phyloP scores from a whole-genome alignment of 2,797 vertebrate species.

The Intellagama lesueurii region DNA sequence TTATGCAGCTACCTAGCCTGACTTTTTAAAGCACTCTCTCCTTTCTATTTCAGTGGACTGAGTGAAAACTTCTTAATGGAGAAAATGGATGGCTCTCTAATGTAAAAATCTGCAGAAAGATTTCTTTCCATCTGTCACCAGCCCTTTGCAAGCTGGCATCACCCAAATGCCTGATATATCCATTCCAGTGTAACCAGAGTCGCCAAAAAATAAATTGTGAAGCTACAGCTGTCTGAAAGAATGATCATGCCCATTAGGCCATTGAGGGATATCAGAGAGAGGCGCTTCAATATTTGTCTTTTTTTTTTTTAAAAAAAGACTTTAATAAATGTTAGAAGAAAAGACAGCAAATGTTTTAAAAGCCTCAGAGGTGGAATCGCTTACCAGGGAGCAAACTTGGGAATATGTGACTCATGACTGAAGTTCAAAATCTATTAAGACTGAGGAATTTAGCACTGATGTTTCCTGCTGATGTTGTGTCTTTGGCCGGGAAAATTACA shows the following conservation, averaged over 20 bases:
- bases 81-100: constrained; percentile 81
- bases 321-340: constrained; percentile 74
- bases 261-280: constrained; percentile 71
- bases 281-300: constrained; percentile 63
- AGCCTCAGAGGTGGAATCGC: constrained; percentile 64
- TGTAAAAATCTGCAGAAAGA: constrained; percentile 78
- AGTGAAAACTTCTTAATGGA: constrained; percentile 84
- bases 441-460: constrained; percentile 73
- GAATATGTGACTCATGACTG: constrained; percentile 64
- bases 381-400: constrained; percentile 56
- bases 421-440: constrained; percentile 74
- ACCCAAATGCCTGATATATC: constrained; percentile 77
- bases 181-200: constrained; percentile 74
- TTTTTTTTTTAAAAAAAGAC: constrained; percentile 60
- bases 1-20: constrained; percentile 78
- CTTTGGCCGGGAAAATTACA: constrained; percentile 70
- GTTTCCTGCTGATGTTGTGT: constrained; percentile 77
- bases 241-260: constrained; percentile 74
- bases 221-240: constrained; percentile 77
- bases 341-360: constrained; percentile 63
- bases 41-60: constrained; percentile 84
- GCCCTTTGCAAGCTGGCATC: constrained; percentile 81
- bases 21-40: constrained; percentile 60
- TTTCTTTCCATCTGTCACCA: constrained; percentile 84
- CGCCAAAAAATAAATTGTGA: constrained; percentile 78